Base-by-base conservation (phyloP, 2,888 invertebrate species). In the Allacma fusca region DNA sequence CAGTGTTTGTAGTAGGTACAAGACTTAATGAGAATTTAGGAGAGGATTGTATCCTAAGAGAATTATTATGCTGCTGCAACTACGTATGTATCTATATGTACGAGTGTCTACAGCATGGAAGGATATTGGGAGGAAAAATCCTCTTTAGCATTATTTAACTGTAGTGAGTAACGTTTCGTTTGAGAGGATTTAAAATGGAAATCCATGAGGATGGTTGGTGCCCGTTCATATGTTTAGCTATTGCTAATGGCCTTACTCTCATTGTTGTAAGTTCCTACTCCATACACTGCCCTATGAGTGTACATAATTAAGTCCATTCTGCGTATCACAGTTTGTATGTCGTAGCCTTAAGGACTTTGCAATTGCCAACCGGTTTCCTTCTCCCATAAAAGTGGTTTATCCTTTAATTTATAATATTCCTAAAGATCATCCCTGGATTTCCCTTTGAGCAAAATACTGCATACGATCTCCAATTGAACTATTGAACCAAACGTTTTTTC, bases 321-420 rank as follows among this genome's bases (percentile, higher is more conserved):
- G 50, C 50, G 19, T 50, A 50, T 50, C 50, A 50, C 50, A 5
- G 19, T 12, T 5, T 5, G 50, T 12, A 12, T 50, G 4, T 16
- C 16, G 19, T 50, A 12, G 50, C 50, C 50, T 50, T 50, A 50
- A 50, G 50, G 50, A 50, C 16, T 50, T 50, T 5, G 50, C 50
- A 50, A 50, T 50, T 50, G 50, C 50, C 50, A 50, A 50, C 50
- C 50, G 50, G 50, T 50, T 50, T 50, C 34, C 19, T n/a, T 12
- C 16, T 16, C 50, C 50, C 19, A 50, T 50, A 5, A 50, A 50
- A 50, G 50, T 50, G 50, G 50, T 50, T 50, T 50, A 50, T 50
- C 50, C 50, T 50, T 50, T 50, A 50, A 50, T 50, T 50, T 50
- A 50, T 50, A 50, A 50, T 50, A 50, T 50, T 50, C 50, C 19